A percentile compares a stretch with the other conserved stretches of the same genome.
Evolutionary conservation across 2,797 vertebrate species (phyloP).

Genomic region (Delichon dasypus): DNA sequence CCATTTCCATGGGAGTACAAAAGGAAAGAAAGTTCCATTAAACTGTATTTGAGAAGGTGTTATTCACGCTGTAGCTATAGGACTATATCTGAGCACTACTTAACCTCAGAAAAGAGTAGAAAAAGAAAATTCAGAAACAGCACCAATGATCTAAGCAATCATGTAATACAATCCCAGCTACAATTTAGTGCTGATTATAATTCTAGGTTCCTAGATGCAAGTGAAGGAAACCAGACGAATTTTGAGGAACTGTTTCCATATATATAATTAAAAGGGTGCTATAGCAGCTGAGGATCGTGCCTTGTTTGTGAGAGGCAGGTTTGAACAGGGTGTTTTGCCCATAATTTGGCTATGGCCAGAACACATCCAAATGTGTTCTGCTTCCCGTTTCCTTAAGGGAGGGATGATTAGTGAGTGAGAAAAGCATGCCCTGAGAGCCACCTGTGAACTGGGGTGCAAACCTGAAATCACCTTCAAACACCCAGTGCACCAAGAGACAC

Average conservation of each 20-base stretch:
- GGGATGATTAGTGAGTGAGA: not conserved
- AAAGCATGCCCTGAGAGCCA: not conserved
- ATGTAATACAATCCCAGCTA: not conserved
- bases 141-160: not conserved
- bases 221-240: not conserved
- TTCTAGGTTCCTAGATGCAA: slow-evolving; percentile 1
- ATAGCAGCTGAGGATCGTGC: not conserved
- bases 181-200: slow-evolving; percentile 44
- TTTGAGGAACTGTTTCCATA: not conserved
- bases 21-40: slow-evolving; percentile 28
- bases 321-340: not conserved
- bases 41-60: slow-evolving; percentile 13
- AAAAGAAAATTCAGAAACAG: slow-evolving; percentile 12
- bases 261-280: not conserved
- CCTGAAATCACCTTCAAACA: not conserved
- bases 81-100: not conserved
- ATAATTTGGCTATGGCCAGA: not conserved
- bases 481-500: too few relatives aligned
- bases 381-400: not conserved
- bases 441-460: accelerated
- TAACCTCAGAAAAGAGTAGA: not conserved
- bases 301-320: not conserved
- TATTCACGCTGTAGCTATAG: slow-evolving; percentile 10
- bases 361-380: not conserved
- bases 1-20: not conserved